Evolutionary conservation across 2,113 vertebrate species (phyloP).

Genomic region (Alouatta palliata): DNA sequence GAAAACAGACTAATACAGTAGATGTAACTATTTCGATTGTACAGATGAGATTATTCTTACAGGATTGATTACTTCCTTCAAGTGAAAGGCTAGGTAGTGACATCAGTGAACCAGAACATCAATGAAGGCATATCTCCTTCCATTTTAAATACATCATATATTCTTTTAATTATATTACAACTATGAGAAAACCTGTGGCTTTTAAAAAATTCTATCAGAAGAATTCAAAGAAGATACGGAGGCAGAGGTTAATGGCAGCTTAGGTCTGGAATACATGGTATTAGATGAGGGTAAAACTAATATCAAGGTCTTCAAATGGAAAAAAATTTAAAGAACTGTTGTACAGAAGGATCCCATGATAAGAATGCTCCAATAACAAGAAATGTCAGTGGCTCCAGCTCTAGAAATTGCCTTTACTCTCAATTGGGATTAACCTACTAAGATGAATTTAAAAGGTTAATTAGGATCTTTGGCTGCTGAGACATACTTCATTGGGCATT

Average conservation of each 20-base stretch:
- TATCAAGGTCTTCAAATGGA: background rate
- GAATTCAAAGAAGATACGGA: conserved; percentile 38
- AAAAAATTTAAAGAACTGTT: background rate
- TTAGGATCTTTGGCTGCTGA: background rate
- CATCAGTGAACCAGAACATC: background rate
- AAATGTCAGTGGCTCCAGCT: background rate
- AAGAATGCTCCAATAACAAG: background rate
- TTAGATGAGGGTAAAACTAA: background rate
- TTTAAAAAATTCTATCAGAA: conserved; percentile 36
- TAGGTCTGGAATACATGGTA: background rate
- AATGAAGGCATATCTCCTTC: background rate
- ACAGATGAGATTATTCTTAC: conserved; percentile 31
- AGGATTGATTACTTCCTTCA: conserved; percentile 4
- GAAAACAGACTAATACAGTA: too few species aligned
- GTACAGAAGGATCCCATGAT: background rate
- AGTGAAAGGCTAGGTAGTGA: background rate
- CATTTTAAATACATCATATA: background rate
- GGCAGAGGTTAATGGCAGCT: background rate
- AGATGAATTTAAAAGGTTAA: background rate
- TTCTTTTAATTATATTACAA: background rate
- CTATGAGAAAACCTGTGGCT: background rate
- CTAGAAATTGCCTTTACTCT: background rate
- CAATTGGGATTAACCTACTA: background rate
- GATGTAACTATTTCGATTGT: background rate
- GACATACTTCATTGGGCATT: background rate